Evolutionary conservation across 2,888 invertebrate genomes (phyloP), one percentile per base, ranked within the genome.

Genomic region (Monochamus alternatus): DNA sequence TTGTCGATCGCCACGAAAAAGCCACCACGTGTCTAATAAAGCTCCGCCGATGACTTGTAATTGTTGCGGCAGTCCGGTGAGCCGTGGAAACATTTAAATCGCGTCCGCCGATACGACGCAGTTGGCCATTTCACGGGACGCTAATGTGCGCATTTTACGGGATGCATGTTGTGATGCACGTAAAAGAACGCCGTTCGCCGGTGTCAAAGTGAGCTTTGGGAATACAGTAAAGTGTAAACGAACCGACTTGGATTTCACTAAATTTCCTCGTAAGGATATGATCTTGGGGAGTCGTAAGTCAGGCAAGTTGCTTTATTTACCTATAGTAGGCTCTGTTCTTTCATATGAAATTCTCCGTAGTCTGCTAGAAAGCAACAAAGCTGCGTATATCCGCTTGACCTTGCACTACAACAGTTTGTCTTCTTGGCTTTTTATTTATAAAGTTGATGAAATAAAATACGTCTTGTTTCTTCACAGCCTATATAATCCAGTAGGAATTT

Each of bases 301-400:
- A 70, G 70, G 70, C 70, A 70, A 70, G 70, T 70, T 22, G n/a
- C 43, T 63, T 63, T 32, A 5, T 30, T n/a, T 65, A 51, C 51
- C 14, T 30, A 3, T 47, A 60, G 59, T 14, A 22, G 4, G 12
- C 60, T 51, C n/a, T 2, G 5, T 66, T 51, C n/a, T 66, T 65
- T 64, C 30, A 22, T n/a, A 30, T 65, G 3, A 31, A 51, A 51
- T 64, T 47, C 30, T 8, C 47, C 5, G 9, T 12, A n/a, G 62
- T 5, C 32, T 8, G 38, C 3, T 22, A 47, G 30, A 5, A 30
- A 32, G 31, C 31, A 12, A 31, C 60, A 32, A 32, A 60, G 38
- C 60, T n/a, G 38, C 5, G 3, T 38, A 5, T 38, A 38, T 60
- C 60, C 44, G 47, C 30, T 47, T 64, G 64, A 64, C 64, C 64